A percentile compares a stretch with the other conserved stretches of the same genome.
Evolutionary conservation across 2,113 vertebrate genomes (phyloP).

Genomic region (Bagarius yarrelli): DNA sequence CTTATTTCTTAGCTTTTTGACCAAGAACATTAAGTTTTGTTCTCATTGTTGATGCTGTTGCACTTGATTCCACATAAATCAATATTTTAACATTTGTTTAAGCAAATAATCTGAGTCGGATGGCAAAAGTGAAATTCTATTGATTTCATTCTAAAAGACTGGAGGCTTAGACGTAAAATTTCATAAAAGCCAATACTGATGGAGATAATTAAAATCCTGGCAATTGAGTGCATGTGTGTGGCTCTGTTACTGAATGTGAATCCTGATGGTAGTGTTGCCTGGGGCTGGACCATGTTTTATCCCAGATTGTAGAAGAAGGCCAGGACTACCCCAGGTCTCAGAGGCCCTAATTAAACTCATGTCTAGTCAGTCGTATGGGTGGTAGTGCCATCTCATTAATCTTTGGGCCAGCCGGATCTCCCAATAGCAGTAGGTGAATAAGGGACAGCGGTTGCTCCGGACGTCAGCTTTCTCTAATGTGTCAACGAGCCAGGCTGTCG

Average conservation of each 20-base stretch:
- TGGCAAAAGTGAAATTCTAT: neutral
- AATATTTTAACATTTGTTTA: neutral
- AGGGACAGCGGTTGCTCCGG: conserved; percentile 14
- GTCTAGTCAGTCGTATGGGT: conserved; percentile 18
- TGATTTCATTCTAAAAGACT: neutral
- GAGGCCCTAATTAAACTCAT: conserved; percentile 41
- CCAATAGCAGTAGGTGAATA: conserved; percentile 5
- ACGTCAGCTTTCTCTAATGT: neutral
- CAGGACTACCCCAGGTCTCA: conserved; percentile 20
- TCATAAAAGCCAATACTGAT: neutral
- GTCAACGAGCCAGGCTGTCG: conserved; percentile 10
- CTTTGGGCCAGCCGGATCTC: conserved; percentile 1
- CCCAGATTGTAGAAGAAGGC: conserved; percentile 18
- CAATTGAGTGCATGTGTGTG: conserved; percentile 11
- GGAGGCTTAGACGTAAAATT: neutral
- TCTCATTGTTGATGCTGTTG: neutral
- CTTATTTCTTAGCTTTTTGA: too few species aligned
- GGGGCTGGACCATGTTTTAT: conserved; percentile 29
- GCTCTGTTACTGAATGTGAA: neutral
- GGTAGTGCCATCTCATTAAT: conserved; percentile 40
- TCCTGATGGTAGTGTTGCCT: conserved; percentile 34
- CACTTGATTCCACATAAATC: neutral
- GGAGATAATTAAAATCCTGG: neutral
- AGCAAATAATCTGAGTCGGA: neutral
- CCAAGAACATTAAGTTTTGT: neutral